Evolutionary conservation across 2,113 vertebrate species (phyloP).

Genomic region (Pipra filicauda): DNA sequence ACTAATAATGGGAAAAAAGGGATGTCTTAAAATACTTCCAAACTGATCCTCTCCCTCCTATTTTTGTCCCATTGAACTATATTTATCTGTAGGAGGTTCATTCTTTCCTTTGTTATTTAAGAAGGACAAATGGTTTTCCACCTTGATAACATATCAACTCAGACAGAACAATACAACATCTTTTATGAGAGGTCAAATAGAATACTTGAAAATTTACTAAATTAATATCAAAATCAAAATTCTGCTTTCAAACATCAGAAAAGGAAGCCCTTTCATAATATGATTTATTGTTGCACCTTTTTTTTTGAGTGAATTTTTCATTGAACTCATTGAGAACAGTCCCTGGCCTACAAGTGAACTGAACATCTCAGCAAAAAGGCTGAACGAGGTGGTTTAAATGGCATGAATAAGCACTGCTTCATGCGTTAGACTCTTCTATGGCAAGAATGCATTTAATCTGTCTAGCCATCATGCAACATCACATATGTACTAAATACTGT

Average conservation of each 20-base stretch:
- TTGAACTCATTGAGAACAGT: background rate
- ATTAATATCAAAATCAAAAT: constrained; percentile 19
- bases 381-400: background rate
- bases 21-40: constrained; percentile 36
- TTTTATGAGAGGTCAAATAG: constrained; percentile 19
- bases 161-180: background rate
- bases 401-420: background rate
- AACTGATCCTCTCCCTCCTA: constrained; percentile 15
- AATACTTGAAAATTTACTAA: constrained; percentile 6
- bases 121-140: constrained; percentile 44
- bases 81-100: constrained; percentile 38
- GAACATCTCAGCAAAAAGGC: background rate
- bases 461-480: constrained; percentile 9
- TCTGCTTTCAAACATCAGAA: background rate
- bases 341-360: background rate
- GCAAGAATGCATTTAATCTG: background rate
- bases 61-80: constrained; percentile 38
- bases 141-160: constrained; percentile 3
- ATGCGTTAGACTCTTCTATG: background rate
- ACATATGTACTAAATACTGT: background rate
- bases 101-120: constrained; percentile 43
- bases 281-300: background rate
- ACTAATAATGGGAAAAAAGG: background rate
- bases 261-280: background rate
- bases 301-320: background rate